A percentile compares a stretch with the other conserved stretches of the same genome.
Evolutionary conservation across 2,113 vertebrate genomes (phyloP).

Genomic region (Haplotaxodon microlepis): DNA sequence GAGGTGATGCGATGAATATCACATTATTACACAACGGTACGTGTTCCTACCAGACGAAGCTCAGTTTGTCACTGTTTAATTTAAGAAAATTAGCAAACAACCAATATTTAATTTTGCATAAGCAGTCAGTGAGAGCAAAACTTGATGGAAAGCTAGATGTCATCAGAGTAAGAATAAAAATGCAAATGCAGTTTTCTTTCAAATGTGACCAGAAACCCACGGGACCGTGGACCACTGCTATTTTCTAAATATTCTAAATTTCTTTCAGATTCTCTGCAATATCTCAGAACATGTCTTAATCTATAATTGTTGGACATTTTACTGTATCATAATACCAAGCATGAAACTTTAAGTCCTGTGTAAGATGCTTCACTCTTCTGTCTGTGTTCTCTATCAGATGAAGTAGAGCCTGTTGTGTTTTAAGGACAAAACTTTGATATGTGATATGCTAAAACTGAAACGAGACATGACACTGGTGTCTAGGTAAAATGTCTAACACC

Average conservation of each 20-base stretch:
- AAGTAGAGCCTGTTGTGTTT: not conserved
- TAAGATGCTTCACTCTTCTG: not conserved
- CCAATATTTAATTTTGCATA: not conserved
- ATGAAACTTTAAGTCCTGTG: accelerated
- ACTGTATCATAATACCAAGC: not conserved
- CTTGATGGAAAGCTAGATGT: not conserved
- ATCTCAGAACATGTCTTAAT: not conserved
- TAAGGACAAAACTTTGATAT: not conserved
- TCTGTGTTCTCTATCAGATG: not conserved
- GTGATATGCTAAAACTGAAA: not conserved
- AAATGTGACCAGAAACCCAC: not conserved
- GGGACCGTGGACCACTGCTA: not conserved
- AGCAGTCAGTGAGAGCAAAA: not conserved
- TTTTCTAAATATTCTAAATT: accelerated
- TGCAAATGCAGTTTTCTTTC: not conserved
- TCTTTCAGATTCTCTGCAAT: not conserved
- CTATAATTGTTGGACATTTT: not conserved
- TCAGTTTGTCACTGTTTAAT: not conserved
- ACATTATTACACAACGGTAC: not conserved
- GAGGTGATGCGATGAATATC: not conserved
- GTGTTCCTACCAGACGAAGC: not conserved
- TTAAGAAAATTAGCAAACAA: not conserved
- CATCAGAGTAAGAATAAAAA: not conserved
- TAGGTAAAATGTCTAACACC: not conserved
- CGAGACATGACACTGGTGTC: not conserved